phyloP scores from a whole-genome alignment of 2,888 invertebrate species.

The Buathra laborator region DNA sequence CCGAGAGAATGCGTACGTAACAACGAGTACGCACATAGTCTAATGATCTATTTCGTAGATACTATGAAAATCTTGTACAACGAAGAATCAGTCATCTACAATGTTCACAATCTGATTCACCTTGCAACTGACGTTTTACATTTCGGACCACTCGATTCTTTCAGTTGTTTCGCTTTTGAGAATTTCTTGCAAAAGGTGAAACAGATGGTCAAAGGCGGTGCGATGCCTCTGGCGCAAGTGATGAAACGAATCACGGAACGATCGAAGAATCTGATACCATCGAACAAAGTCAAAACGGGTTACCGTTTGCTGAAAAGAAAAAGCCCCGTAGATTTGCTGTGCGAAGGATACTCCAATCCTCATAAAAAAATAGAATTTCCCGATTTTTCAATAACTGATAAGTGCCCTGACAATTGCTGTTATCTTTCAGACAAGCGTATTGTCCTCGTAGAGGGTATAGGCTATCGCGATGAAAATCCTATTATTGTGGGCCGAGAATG shows the following conservation, averaged over 20 bases:
- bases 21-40: constrained; percentile 68
- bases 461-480: constrained; percentile 6
- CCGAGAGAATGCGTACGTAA: constrained; percentile 60
- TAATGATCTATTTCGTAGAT: constrained; percentile 71
- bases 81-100: constrained; percentile 70
- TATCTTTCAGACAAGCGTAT: not conserved
- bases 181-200: constrained; percentile 13
- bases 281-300: not conserved
- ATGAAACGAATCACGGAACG: not conserved
- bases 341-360: not conserved
- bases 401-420: not conserved
- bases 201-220: not conserved
- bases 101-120: constrained; percentile 72
- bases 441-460: not conserved
- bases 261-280: not conserved
- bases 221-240: constrained; percentile 26
- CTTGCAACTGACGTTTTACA: constrained; percentile 48
- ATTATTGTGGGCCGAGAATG: constrained; percentile 23
- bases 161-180: constrained; percentile 48
- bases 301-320: constrained; percentile 1
- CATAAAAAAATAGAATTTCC: not conserved
- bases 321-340: not conserved
- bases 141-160: constrained; percentile 47
- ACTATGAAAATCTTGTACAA: constrained; percentile 73
- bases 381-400: not conserved